A percentile compares a stretch with the other conserved stretches of the same genome.
Conservation (phyloP, 2,797 vertebrate genomes). For the Octomys mimax region DNA sequence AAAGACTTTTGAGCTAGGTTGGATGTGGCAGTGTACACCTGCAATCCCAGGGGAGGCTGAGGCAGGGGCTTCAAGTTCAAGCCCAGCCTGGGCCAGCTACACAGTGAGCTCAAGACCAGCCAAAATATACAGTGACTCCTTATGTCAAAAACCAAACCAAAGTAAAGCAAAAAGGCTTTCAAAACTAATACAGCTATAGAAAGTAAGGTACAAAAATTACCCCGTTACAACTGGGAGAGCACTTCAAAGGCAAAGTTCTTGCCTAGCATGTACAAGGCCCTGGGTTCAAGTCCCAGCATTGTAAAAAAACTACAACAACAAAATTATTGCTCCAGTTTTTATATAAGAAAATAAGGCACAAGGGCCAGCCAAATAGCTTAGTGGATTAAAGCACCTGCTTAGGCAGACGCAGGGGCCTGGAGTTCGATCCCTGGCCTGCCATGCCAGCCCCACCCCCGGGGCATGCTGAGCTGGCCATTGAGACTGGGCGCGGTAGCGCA, state of each 20-base stretch:
- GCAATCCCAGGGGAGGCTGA: not conserved
- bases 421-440: too few species aligned
- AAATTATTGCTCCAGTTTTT: conserved; percentile 50
- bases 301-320: not conserved
- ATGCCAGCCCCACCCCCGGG: too few species aligned
- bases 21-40: not conserved
- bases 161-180: not conserved
- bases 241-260: not conserved
- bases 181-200: conserved; percentile 20
- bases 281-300: not conserved
- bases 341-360: conserved; percentile 8
- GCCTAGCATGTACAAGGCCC: not conserved
- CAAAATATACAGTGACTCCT: not conserved
- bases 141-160: not conserved
- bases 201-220: not conserved
- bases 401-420: too few species aligned
- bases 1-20: not conserved
- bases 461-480: too few species aligned
- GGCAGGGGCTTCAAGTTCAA: not conserved
- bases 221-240: not conserved
- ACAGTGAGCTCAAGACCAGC: not conserved
- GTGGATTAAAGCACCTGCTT: too few species aligned
- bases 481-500: too few species aligned
- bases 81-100: not conserved
- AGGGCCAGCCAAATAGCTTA: too few species aligned